phyloP scores from a whole-genome alignment of 2,113 vertebrate species.

The Hippocampus abdominalis region DNA sequence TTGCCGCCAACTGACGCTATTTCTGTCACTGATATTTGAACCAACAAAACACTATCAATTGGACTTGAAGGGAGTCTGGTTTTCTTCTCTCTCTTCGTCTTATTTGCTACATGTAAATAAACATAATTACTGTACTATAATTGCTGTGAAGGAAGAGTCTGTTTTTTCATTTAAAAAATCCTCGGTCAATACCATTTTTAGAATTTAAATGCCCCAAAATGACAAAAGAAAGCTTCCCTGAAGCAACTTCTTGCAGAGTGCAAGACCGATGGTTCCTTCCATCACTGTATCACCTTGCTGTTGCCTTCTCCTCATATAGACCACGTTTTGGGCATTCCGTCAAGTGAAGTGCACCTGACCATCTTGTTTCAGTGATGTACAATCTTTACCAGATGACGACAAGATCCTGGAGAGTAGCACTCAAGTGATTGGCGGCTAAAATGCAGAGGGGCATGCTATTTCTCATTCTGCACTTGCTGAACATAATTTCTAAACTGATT shows the following conservation, averaged over 20 bases:
- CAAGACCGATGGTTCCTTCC: background rate
- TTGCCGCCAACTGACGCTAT: constrained; percentile 41
- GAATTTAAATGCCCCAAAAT: background rate
- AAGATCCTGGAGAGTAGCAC: constrained; percentile 61
- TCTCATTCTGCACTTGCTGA: constrained; percentile 62
- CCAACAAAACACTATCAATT: constrained; percentile 58
- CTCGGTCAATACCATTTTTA: background rate
- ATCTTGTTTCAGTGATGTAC: constrained; percentile 42
- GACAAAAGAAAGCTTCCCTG: background rate
- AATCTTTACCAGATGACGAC: constrained; percentile 48
- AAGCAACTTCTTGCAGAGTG: background rate
- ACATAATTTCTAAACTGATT: constrained; percentile 69
- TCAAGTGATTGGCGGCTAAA: constrained; percentile 76
- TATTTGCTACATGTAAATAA: constrained; percentile 23
- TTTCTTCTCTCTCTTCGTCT: constrained; percentile 41
- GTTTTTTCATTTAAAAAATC: constrained; percentile 8
- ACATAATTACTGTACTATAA: too few species aligned
- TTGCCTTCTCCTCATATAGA: constrained; percentile 39
- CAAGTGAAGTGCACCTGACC: constrained; percentile 45
- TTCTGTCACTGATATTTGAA: constrained; percentile 51
- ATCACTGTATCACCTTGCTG: background rate
- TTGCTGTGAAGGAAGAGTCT: too few species aligned
- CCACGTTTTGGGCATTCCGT: constrained; percentile 33
- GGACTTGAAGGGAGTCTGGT: constrained; percentile 49
- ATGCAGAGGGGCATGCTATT: constrained; percentile 63